Percentiles rank a stretch among this genome's conserved stretches.
These are phyloP conservation scores for Chascanopsetta lugubris DNA, from an alignment of 2,113 vertebrate genomes.

Conservation along the genomic window DNA sequence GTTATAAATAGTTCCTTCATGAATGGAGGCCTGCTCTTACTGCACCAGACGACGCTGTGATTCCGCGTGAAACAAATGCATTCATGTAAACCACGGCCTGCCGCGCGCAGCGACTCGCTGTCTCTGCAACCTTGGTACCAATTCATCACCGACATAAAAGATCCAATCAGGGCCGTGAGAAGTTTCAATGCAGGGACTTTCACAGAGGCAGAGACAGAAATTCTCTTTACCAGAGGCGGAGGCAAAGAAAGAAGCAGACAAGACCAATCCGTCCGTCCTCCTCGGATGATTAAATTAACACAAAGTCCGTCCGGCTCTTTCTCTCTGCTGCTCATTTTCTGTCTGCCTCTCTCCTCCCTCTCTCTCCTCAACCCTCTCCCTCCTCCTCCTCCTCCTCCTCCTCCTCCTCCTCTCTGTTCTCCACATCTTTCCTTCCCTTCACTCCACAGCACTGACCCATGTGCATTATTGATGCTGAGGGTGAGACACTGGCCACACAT, in stretches of 20 bases:
- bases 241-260: not conserved
- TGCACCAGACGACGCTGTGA: conserved; percentile 29
- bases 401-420: not conserved
- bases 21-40: conserved; percentile 32
- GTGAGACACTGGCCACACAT: conserved; percentile 33
- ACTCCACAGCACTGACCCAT: conserved; percentile 20
- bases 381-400: not conserved
- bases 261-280: conserved; percentile 10
- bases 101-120: conserved; percentile 15
- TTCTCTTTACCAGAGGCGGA: not conserved
- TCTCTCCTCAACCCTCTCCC: not conserved
- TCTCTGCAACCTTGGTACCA: conserved; percentile 37
- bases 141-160: conserved; percentile 56
- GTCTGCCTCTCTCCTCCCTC: not conserved
- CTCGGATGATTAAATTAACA: conserved; percentile 10
- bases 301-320: conserved; percentile 14
- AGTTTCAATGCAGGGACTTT: conserved; percentile 32
- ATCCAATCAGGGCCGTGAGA: conserved; percentile 30
- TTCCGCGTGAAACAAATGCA: conserved; percentile 49
- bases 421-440: conserved; percentile 11
- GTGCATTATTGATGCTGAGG: conserved; percentile 45
- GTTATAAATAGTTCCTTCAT: conserved; percentile 23
- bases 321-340: not conserved
- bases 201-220: conserved; percentile 18
- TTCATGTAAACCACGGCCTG: conserved; percentile 18